Evolutionary conservation across 2,113 vertebrate species (phyloP).

Genomic region (Triplophysa tibetana): DNA sequence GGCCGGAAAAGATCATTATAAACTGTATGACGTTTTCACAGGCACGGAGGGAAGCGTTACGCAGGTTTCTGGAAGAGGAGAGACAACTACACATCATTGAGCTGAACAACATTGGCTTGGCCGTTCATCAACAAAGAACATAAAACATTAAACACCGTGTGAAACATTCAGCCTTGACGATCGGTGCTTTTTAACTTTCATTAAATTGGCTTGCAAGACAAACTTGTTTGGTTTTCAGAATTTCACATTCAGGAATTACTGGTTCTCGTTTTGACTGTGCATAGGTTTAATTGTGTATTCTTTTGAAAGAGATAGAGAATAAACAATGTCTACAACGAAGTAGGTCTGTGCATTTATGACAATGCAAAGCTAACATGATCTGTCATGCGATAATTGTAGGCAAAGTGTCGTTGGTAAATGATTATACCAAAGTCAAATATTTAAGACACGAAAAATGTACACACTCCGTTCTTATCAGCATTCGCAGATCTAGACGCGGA

Average conservation of each 20-base stretch:
- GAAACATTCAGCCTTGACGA: neutral
- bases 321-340: neutral
- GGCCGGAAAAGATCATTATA: conserved; percentile 5
- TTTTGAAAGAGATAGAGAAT: neutral
- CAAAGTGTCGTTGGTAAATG: neutral
- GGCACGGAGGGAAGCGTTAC: conserved; percentile 50
- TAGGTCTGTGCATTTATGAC: neutral
- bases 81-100: conserved; percentile 41
- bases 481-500: neutral
- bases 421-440: neutral
- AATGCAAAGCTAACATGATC: neutral
- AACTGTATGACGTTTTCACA: conserved; percentile 13
- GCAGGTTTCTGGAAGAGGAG: conserved; percentile 50
- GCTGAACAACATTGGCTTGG: conserved; percentile 45
- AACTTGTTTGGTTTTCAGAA: neutral
- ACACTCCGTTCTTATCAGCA: neutral
- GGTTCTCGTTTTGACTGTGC: neutral
- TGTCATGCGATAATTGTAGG: neutral
- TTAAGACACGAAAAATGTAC: too few relatives aligned
- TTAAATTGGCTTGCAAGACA: neutral
- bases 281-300: neutral
- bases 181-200: neutral
- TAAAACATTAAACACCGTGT: conserved; percentile 7
- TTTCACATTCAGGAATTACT: neutral
- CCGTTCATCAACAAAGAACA: conserved; percentile 50